Percentiles rank a stretch among this genome's conserved stretches.
These are phyloP conservation scores for Clarias gariepinus DNA, from an alignment of 2,113 vertebrate genomes.

Conservation along the genomic window DNA sequence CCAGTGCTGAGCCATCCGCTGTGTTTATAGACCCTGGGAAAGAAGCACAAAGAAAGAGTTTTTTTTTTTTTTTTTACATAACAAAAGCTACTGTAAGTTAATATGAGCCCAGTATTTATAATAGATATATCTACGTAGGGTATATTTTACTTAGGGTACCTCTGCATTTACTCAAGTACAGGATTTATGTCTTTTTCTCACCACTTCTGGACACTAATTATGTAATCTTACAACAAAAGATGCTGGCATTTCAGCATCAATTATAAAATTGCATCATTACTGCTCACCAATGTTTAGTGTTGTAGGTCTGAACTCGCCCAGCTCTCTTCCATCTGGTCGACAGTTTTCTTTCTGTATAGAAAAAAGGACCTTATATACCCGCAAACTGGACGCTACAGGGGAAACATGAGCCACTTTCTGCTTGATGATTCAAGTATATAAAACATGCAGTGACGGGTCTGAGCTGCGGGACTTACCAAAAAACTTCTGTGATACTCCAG, in stretches of 20 bases:
- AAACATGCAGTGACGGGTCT: not conserved
- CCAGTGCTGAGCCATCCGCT: conserved; percentile 91
- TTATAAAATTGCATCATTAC: not conserved
- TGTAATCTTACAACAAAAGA: not conserved
- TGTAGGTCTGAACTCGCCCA: conserved; percentile 91
- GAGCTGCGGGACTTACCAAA: conserved; percentile 76
- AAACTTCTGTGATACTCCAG: conserved; percentile 94
- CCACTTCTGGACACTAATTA: not conserved
- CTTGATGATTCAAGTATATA: not conserved
- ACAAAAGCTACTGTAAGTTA: too few species aligned
- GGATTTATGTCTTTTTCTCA: too few species aligned
- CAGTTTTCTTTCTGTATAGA: conserved; percentile 90
- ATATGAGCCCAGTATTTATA: too few species aligned
- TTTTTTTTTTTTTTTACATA: not conserved
- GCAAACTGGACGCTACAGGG: not conserved
- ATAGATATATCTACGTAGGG: too few species aligned
- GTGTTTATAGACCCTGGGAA: conserved; percentile 90
- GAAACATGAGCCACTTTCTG: not conserved
- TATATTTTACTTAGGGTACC: too few species aligned
- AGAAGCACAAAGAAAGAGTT: too few species aligned
- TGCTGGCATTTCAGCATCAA: not conserved
- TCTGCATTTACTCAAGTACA: too few species aligned
- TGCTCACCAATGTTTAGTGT: conserved; percentile 92
- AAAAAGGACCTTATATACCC: not conserved
- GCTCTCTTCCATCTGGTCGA: conserved; percentile 89